These are phyloP conservation scores for Ophioderma brevispina DNA, from an alignment of 35 echinoderm and acorn worm genomes.

Conservation along the genomic window DNA sequence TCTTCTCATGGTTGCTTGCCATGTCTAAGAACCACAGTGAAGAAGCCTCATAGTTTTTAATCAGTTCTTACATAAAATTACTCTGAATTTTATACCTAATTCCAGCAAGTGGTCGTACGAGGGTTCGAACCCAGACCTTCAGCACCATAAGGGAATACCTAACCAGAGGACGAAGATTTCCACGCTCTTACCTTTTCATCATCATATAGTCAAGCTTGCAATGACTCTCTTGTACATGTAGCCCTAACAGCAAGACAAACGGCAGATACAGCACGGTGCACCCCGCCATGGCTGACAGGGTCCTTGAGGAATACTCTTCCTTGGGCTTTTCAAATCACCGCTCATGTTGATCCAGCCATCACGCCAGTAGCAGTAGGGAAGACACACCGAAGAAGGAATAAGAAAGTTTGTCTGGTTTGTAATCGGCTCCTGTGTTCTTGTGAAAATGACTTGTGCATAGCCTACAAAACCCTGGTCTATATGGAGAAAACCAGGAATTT, in stretches of 20 bases:
- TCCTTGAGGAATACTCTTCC: constrained; percentile 87
- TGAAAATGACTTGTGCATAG: constrained; percentile 62
- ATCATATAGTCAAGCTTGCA: constrained; percentile 97
- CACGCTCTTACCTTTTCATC: constrained; percentile 76
- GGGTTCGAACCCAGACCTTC: too few species aligned
- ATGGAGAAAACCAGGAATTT: background rate
- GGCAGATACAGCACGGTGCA: constrained; percentile 81
- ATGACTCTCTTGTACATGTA: constrained; percentile 61
- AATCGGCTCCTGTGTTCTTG: constrained; percentile 76
- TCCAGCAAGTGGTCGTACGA: too few species aligned
- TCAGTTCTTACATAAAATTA: too few species aligned
- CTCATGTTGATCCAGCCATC: constrained; percentile 99
- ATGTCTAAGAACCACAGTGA: too few species aligned
- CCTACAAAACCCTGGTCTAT: constrained; percentile 84
- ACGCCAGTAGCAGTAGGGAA: constrained; percentile 98
- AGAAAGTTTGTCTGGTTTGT: constrained; percentile 67
- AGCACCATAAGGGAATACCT: too few species aligned
- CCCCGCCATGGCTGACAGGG: constrained; percentile 86
- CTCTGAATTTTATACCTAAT: too few species aligned
- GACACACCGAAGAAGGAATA: constrained; percentile 96
- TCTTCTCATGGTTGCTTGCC: too few species aligned
- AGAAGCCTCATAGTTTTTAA: too few species aligned
- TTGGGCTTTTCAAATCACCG: constrained; percentile 77
- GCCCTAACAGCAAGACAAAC: constrained; percentile 84
- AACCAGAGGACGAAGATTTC: too few species aligned